Base-by-base conservation (phyloP, 1,140 invertebrate genomes). In the Meloidogyne exigua region DNA sequence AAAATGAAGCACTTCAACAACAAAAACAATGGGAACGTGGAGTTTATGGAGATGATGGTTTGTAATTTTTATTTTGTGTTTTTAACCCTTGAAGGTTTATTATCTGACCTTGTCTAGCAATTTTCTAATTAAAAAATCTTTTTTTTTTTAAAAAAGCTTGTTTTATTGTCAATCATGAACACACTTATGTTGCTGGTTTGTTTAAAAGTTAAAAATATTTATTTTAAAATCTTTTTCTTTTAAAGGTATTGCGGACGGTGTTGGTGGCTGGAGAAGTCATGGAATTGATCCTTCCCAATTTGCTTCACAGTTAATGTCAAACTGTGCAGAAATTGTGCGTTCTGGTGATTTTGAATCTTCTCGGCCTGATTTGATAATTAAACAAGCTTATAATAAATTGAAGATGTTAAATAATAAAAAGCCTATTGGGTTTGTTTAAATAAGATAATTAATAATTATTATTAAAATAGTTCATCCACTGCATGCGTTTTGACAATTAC, bases 251-350 rank as follows among this genome's bases (percentile, higher is more conserved):
- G 96, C 96, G 70, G 96, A 98, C 89, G 95, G 95, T 76, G 95
- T 98, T 72, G 95, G 95, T 75, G 95, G 95, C 68, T 98, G 95
- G 95, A 91, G 95, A 83, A 92, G 92, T 78, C 96, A 97, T 89
- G 95, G 95, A n/a, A 93, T 98, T 75, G 95, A 98, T 90, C 95
- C 95, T 3, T 95, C 95, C 42, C 92, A 94, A 86, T 98, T 98
- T 89, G 95, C 95, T 21, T 91, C 91, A 77, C 93, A 93, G 84
- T 89, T 98, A 76, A 97, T 98, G 95, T 91, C 91, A 85, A 93
- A 93, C 39, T 97, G 95, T 88, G 94, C 96, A 89, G 91, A 94
- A 81, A 90, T 98, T 82, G 95, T 98, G 67, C 91, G 84, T 26
- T 85, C 91, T 79, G 94, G 94, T 68, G 91, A 92, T 81, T 96